Percentiles rank a stretch among this genome's conserved stretches.
Conservation (phyloP, 2,888 invertebrate species). For the Oxycera nigricornis region DNA sequence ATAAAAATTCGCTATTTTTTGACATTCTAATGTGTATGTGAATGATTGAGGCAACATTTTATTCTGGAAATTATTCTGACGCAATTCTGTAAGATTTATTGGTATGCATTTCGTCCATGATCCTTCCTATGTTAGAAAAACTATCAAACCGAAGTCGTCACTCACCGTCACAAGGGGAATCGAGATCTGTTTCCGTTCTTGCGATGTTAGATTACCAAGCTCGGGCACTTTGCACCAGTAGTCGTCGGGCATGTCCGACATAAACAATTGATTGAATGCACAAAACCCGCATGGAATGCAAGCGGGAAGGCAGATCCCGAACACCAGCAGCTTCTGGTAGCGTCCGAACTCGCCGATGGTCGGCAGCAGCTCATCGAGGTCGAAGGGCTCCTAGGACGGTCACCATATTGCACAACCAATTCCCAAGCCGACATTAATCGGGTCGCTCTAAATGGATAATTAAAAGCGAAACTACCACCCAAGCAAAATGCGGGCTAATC, state of each 20-base stretch:
- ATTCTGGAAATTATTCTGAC: too few relatives aligned
- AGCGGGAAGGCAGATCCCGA: constrained; percentile 87
- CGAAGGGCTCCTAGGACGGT: constrained; percentile 63
- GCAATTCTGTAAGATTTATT: too few relatives aligned
- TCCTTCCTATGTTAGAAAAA: not conserved
- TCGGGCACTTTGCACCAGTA: constrained; percentile 85
- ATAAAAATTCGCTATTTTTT: too few relatives aligned
- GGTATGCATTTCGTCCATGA: not conserved
- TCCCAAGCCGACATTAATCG: not conserved
- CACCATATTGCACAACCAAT: constrained; percentile 14
- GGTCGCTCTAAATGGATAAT: not conserved
- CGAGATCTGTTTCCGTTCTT: constrained; percentile 69
- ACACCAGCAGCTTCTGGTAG: constrained; percentile 84
- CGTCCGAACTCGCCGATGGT: constrained; percentile 88
- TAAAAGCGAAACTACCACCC: not conserved
- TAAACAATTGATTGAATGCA: constrained; percentile 92
- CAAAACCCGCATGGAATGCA: constrained; percentile 91
- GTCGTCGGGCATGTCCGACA: constrained; percentile 85
- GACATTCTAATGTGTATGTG: too few relatives aligned
- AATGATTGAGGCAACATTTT: too few relatives aligned
- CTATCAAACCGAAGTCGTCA: too few relatives aligned
- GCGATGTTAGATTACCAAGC: constrained; percentile 65
- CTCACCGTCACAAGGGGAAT: constrained; percentile 69
- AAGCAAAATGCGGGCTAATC: not conserved
- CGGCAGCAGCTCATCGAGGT: constrained; percentile 84